Base-by-base conservation (phyloP, 2,888 invertebrate genomes). In the Orthosia gracilis region DNA sequence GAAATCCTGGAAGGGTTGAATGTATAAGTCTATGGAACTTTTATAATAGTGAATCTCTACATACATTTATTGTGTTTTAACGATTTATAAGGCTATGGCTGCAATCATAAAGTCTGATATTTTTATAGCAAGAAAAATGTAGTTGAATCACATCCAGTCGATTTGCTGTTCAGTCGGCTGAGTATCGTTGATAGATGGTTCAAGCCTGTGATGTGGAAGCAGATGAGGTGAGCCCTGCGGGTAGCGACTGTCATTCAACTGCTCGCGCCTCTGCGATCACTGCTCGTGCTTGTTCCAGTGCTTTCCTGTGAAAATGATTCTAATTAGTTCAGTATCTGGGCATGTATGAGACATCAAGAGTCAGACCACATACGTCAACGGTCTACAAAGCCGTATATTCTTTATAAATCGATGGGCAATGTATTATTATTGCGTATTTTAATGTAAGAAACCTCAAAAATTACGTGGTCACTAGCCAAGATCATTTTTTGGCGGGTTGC, bases 211-310 rank as follows among this genome's bases (percentile, higher is more conserved):
- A 15, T 9, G 26, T 50, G 57, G 13, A 21, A 11, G 23, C 26
- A 31, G 58, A 40, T 31, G 52, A 17, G 9, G 58, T 17, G 23
- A 21, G 26, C 49, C 49, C 2, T 18, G 5, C 1, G 0, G 15
- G 17, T 15, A 17, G 1, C 21, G 52, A n/a, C 12, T 62, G 80
- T 93, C 91, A 93, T 87, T 93, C 92, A 50, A 57, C 82, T n/a
- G 92, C 91, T 21, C 91, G 90, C 1, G 95, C 93, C 71, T 95
- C 95, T 1, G 94, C 92, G 76, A 96, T 89, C 31, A 96, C 92
- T 0, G 89, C 85, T 76, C 95, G 89, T 4, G 94, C 94, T 88
- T 95, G 96, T 73, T 96, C 96, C 62, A 96, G 69, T 0, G 94
- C 93, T 94, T 95, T 95, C 80, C 96, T 96, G 92, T 57, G 82